These are phyloP conservation scores for Odontocolon sp. DNA, from an alignment of 2,888 invertebrate species.

Conservation along the genomic window DNA sequence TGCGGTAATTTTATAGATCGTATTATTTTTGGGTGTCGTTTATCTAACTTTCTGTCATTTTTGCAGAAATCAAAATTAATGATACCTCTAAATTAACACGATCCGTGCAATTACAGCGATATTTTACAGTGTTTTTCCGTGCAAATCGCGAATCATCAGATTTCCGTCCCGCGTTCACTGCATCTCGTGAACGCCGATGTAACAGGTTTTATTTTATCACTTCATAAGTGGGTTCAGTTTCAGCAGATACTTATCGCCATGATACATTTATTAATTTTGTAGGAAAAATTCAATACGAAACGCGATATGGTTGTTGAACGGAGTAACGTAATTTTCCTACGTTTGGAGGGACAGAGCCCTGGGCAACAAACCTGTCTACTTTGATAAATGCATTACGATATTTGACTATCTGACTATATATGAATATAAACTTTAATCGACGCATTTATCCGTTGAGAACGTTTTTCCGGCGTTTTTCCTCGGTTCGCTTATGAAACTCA, in stretches of 20 bases:
- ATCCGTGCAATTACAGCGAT: too few relatives aligned
- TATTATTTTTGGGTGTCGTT: too few relatives aligned
- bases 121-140: too few relatives aligned
- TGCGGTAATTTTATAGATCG: too few relatives aligned
- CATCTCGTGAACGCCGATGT: slow-evolving; percentile 41
- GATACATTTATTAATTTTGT: neutral
- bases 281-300: neutral
- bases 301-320: neutral
- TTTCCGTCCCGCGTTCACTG: slow-evolving; percentile 49
- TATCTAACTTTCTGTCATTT: neutral
- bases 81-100: too few relatives aligned
- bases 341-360: slow-evolving; percentile 39
- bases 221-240: slow-evolving; percentile 65
- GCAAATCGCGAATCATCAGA: slow-evolving; percentile 9
- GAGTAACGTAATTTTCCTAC: slow-evolving; percentile 34
- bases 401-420: slow-evolving; percentile 67
- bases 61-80: too few relatives aligned
- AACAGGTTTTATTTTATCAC: slow-evolving; percentile 8
- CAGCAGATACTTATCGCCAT: slow-evolving; percentile 61
- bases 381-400: slow-evolving; percentile 77
- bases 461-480: slow-evolving; percentile 77
- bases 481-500: slow-evolving; percentile 70
- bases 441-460: slow-evolving; percentile 67
- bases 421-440: slow-evolving; percentile 71
- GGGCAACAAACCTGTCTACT: slow-evolving; percentile 74